Percentiles rank a stretch among this genome's conserved stretches.
Conservation (phyloP, 2,888 invertebrate species). For the Amitus sp. region DNA sequence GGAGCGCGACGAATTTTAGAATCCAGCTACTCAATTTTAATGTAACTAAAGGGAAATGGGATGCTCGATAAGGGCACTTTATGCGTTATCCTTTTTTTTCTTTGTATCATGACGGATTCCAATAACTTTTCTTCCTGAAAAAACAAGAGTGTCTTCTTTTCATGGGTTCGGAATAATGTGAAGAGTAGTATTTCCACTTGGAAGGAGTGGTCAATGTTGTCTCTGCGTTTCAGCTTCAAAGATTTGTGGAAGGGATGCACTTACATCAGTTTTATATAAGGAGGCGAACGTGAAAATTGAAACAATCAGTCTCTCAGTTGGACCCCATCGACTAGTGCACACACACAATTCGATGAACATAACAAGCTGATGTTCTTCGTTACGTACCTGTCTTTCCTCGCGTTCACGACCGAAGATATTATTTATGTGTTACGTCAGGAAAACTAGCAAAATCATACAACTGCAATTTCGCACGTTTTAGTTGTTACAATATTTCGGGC, state of each 20-base stretch:
- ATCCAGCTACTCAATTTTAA: too few species aligned
- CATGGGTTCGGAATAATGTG: too few species aligned
- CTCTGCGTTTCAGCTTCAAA: neutral
- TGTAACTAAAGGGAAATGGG: too few species aligned
- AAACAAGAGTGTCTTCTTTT: too few species aligned
- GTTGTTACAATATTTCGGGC: slow-evolving; percentile 19
- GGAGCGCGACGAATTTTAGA: too few species aligned
- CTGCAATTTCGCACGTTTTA: slow-evolving; percentile 67
- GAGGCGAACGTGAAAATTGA: slow-evolving; percentile 61
- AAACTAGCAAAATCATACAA: slow-evolving; percentile 66
- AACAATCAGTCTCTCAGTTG: slow-evolving; percentile 58
- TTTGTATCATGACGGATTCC: too few species aligned
- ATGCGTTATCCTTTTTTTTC: too few species aligned
- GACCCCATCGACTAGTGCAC: slow-evolving; percentile 35
- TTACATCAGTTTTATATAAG: slow-evolving; percentile 46
- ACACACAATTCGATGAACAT: too few species aligned
- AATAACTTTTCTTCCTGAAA: too few species aligned
- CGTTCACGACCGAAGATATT: slow-evolving; percentile 10
- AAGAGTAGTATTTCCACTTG: too few species aligned
- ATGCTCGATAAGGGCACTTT: too few species aligned
- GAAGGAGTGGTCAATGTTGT: neutral
- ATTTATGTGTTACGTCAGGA: slow-evolving; percentile 64
- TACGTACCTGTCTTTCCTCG: neutral
- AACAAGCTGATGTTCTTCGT: neutral
- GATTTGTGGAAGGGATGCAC: slow-evolving; percentile 6